Conservation (phyloP, 2,797 vertebrate species). For the Tangara arthus region DNA sequence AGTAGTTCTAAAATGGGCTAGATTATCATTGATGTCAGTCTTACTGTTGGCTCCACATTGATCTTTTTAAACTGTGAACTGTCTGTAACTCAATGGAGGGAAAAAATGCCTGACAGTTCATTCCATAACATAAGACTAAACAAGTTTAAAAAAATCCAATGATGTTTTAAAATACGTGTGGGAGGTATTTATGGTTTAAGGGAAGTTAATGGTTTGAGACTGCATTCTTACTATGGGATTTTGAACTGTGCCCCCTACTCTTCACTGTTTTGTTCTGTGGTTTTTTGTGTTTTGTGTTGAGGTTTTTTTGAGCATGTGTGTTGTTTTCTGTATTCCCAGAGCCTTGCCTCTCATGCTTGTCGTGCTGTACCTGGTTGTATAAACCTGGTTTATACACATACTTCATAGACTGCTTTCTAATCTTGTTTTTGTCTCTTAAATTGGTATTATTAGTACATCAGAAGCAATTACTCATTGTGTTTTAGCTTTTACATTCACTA, state of each 20-base stretch:
- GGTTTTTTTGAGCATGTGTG: not conserved
- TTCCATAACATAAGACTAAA: not conserved
- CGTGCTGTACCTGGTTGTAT: not conserved
- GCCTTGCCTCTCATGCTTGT: not conserved
- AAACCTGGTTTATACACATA: not conserved
- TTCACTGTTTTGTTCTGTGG: rapidly evolving
- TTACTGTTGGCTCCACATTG: not conserved
- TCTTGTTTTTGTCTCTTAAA: not conserved
- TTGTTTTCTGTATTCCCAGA: not conserved
- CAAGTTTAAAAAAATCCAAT: not conserved
- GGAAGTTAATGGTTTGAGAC: not conserved
- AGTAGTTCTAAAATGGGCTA: not conserved
- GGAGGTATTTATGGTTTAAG: not conserved
- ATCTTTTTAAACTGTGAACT: not conserved
- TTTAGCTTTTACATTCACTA: not conserved
- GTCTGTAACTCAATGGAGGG: not conserved
- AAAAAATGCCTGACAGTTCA: not conserved
- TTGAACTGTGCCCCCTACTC: not conserved
- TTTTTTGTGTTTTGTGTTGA: not conserved
- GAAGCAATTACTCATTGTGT: not conserved
- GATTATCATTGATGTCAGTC: not conserved
- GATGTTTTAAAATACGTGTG: not conserved
- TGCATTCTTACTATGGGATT: not conserved
- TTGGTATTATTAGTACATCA: not conserved
- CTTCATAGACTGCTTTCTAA: not conserved